Percentiles rank a stretch among this genome's conserved stretches.
These are phyloP conservation scores for Aleiodes leptofemur DNA, from an alignment of 2,888 invertebrate species.

Conservation along the genomic window DNA sequence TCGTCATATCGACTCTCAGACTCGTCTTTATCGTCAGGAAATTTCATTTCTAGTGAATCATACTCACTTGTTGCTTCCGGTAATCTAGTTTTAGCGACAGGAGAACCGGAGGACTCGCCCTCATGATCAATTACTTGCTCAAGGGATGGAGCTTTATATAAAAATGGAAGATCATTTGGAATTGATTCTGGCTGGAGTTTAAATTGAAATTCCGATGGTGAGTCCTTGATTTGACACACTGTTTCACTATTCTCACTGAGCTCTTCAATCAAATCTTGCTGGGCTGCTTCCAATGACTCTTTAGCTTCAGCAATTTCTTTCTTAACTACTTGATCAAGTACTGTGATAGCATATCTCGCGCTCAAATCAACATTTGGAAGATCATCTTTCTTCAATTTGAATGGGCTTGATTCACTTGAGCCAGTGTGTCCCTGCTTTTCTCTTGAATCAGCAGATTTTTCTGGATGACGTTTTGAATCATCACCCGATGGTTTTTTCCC, in stretches of 20 bases:
- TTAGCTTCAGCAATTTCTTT: constrained; percentile 85
- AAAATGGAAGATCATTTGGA: constrained; percentile 78
- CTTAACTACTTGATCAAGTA: constrained; percentile 78
- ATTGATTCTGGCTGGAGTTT: constrained; percentile 80
- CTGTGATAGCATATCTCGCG: constrained; percentile 70
- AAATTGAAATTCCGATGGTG: constrained; percentile 85
- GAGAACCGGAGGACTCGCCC: constrained; percentile 59
- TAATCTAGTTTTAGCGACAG: constrained; percentile 59
- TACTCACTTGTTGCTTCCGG: constrained; percentile 57
- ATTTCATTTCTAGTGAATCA: constrained; percentile 52
- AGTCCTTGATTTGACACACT: constrained; percentile 78
- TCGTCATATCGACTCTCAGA: constrained; percentile 44
- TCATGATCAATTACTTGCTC: constrained; percentile 65
- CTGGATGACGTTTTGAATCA: constrained; percentile 63
- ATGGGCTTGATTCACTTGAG: constrained; percentile 71
- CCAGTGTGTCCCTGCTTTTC: constrained; percentile 62
- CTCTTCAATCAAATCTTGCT: constrained; percentile 83
- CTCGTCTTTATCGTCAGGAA: constrained; percentile 56
- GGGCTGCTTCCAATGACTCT: constrained; percentile 83
- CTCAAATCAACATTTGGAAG: constrained; percentile 69
- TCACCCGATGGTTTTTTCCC: constrained; percentile 58
- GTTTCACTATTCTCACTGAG: constrained; percentile 80
- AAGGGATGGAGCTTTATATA: constrained; percentile 74
- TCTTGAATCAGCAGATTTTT: constrained; percentile 62
- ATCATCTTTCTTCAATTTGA: constrained; percentile 75